Evolutionary conservation across 1,140 invertebrate species (phyloP).

Genomic region (Daktulosphaira vitifoliae): DNA sequence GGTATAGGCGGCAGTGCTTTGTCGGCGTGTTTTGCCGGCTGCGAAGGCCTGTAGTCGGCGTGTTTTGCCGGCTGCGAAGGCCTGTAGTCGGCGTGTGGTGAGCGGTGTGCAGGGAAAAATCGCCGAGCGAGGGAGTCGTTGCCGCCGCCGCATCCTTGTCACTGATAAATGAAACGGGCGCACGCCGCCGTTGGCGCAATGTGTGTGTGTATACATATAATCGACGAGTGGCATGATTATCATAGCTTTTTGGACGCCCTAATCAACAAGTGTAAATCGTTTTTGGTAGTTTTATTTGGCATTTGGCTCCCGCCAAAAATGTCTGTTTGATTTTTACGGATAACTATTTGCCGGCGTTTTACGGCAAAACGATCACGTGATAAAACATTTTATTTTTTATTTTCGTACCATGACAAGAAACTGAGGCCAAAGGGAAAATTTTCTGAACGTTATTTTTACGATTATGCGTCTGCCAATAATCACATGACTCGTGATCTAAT

Average conservation of each 20-base stretch:
- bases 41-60: background rate
- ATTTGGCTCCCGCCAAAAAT: too few species aligned
- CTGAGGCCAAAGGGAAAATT: too few species aligned
- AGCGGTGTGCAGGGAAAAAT: background rate
- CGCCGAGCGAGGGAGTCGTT: slow-evolving; percentile 3
- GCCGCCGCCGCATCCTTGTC: slow-evolving; percentile 19
- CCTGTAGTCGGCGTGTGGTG: slow-evolving; percentile 19
- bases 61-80: slow-evolving; percentile 6
- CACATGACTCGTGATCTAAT: too few species aligned
- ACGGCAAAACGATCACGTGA: too few species aligned
- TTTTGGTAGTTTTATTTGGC: too few species aligned
- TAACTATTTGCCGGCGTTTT: too few species aligned
- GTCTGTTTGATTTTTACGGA: too few species aligned
- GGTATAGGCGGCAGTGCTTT: background rate
- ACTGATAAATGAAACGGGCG: slow-evolving; percentile 33
- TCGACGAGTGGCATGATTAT: slow-evolving; percentile 14
- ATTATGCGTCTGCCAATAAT: too few species aligned
- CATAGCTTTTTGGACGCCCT: slow-evolving; percentile 11
- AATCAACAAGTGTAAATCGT: slow-evolving; percentile 26
- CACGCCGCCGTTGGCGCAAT: background rate
- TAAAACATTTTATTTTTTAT: too few species aligned
- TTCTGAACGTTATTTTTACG: too few species aligned
- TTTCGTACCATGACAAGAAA: too few species aligned
- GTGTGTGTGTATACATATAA: slow-evolving; percentile 9
- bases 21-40: slow-evolving; percentile 8